Percentiles rank a stretch among this genome's conserved stretches.
These are phyloP conservation scores for Mormyrops boulengeri DNA, from an alignment of 2,797 vertebrate species.

Conservation along the genomic window DNA sequence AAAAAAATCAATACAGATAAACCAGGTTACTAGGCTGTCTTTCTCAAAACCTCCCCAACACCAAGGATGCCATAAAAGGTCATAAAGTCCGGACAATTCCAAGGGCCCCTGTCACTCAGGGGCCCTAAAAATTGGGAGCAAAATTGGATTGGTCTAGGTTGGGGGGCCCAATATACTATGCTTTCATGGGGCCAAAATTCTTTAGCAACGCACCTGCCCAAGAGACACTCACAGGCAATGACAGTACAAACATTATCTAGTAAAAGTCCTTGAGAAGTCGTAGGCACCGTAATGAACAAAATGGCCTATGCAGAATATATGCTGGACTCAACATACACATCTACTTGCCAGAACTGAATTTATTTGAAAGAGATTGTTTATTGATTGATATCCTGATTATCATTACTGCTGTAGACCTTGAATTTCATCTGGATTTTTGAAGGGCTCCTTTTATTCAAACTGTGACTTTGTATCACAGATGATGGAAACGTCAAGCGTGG, in stretches of 20 bases:
- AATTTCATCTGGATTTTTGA: background rate
- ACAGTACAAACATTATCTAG: background rate
- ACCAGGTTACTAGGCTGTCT: background rate
- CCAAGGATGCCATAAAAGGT: background rate
- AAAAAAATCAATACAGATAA: background rate
- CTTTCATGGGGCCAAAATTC: background rate
- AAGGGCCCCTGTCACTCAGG: background rate
- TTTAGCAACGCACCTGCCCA: background rate
- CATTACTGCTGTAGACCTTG: background rate
- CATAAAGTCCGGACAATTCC: background rate
- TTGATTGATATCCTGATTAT: background rate
- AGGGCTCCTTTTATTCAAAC: background rate
- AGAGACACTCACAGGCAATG: background rate
- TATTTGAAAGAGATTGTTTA: background rate
- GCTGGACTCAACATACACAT: background rate
- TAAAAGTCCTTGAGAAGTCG: background rate
- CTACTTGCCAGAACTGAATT: background rate
- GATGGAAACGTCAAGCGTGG: background rate
- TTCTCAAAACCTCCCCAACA: background rate
- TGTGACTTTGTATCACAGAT: background rate
- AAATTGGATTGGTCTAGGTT: background rate
- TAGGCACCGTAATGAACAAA: background rate
- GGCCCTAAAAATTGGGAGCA: background rate
- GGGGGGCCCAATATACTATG: background rate
- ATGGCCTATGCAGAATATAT: background rate